These are phyloP conservation scores for Caenorhabditis sp. DNA, from an alignment of 2,888 invertebrate species.

Conservation along the genomic window DNA sequence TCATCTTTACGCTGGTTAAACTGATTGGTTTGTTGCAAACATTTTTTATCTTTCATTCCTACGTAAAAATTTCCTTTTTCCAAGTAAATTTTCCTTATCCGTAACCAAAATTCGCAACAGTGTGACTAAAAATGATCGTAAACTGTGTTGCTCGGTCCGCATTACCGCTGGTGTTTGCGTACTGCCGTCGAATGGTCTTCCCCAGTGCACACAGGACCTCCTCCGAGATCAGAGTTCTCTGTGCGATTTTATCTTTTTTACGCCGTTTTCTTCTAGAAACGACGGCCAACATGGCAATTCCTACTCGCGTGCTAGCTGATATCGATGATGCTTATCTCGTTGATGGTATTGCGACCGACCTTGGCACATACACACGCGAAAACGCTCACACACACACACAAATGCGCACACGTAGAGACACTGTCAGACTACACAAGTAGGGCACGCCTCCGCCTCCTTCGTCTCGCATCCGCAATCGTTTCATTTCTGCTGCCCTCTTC, in stretches of 20 bases:
- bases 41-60: too few relatives aligned
- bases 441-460: slow-evolving; percentile 34
- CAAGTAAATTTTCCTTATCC: too few relatives aligned
- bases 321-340: slow-evolving; percentile 32
- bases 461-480: slow-evolving; percentile 12
- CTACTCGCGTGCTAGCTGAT: slow-evolving; percentile 13
- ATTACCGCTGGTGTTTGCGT: too few relatives aligned
- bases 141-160: too few relatives aligned
- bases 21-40: too few relatives aligned
- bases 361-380: slow-evolving; percentile 27
- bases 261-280: slow-evolving; percentile 19
- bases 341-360: slow-evolving; percentile 15
- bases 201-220: too few relatives aligned
- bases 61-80: too few relatives aligned
- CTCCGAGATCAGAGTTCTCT: not conserved
- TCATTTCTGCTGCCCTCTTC: not conserved
- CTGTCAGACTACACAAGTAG: slow-evolving; percentile 19
- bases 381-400: slow-evolving; percentile 18
- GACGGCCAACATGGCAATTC: slow-evolving; percentile 17
- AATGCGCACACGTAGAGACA: slow-evolving; percentile 28
- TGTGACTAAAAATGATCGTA: too few relatives aligned
- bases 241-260: not conserved
- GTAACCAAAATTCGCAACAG: too few relatives aligned
- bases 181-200: too few relatives aligned
- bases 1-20: too few relatives aligned